These are phyloP conservation scores for Drosophila watanabei DNA, from an alignment of 1,140 invertebrate genomes.

Conservation along the genomic window DNA sequence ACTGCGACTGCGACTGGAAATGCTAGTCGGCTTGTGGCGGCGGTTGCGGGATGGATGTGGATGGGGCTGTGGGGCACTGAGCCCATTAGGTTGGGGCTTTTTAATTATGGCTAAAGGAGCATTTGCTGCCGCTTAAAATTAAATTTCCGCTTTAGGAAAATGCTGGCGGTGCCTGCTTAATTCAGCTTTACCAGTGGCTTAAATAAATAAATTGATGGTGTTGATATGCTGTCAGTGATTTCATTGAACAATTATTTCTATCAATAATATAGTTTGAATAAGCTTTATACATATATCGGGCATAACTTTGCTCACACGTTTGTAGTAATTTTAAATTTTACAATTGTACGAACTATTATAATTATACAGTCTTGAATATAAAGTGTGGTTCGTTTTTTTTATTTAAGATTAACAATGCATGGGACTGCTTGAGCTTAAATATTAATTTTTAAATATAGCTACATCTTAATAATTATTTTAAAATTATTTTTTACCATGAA, in stretches of 20 bases:
- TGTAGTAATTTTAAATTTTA: too few species aligned
- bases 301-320: neutral
- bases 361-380: neutral
- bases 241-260: neutral
- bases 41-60: slow-evolving; percentile 6
- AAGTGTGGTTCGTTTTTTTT: neutral
- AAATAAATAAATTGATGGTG: slow-evolving; percentile 11
- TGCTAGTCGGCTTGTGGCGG: slow-evolving; percentile 10
- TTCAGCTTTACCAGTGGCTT: slow-evolving; percentile 15
- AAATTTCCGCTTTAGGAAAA: slow-evolving; percentile 25
- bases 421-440: too few species aligned
- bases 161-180: slow-evolving; percentile 3
- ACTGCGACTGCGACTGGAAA: slow-evolving; percentile 1
- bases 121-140: slow-evolving; percentile 51
- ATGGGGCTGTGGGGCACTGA: slow-evolving; percentile 10
- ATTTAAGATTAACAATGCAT: neutral
- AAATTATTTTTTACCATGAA: too few species aligned
- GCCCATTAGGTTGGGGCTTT: slow-evolving; percentile 57
- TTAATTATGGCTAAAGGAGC: slow-evolving; percentile 56
- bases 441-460: too few species aligned
- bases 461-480: too few species aligned
- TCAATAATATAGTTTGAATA: neutral
- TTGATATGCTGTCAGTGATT: neutral
- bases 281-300: neutral
- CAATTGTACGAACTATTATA: neutral